Evolutionary conservation across 2,888 invertebrate genomes (phyloP), one percentile per base, ranked within the genome.

Genomic region (Flexamia atlantica): DNA sequence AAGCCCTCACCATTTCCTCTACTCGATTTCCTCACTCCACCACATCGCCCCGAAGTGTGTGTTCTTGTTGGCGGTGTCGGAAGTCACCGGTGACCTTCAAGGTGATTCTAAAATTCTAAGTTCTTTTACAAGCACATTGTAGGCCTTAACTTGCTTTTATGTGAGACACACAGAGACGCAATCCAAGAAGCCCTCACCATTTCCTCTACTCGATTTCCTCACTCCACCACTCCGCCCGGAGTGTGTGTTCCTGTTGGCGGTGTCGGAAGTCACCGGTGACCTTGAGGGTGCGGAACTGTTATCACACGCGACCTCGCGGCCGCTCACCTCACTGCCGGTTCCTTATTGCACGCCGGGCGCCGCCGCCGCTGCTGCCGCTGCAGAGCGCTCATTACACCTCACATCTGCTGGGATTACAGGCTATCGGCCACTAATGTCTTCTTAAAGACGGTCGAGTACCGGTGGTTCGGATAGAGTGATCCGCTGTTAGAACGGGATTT

Each of bases 201-300:
- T n/a, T n/a, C n/a, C n/a, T 36, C 36, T 36, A 9, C 9, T 36
- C 5, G 36, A 36, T 36, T 46, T 17, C 46, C 46, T 17, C 46
- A 2, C 4, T 17, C 40, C 12, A 9, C 46, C 46, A 46, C 2
- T 46, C 46, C 12, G 14, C 46, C 40, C 40, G 40, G 40, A 40
- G 12, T 40, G 40, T 5, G 5, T 5, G 40, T 12, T 9, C 40
- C 40, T 40, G 7, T 12, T 9, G 40, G 40, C 5, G 40, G 40
- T 46, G 46, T 46, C 12, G 46, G 46, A 46, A 46, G 46, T 50
- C 57, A 36, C 36, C 36, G 57, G 40, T 40, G 72, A 42, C 72
- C 72, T 72, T 72, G 72, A n/a, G 20, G 17, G 72, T 40, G n/a
- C 72, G 40, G 72, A 72, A 72, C 72, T 72, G 40, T 72, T 72